Evolutionary conservation across 2,888 invertebrate species (phyloP), one percentile per base, ranked within the genome.

Genomic region (Brachynemurus nebulosus): DNA sequence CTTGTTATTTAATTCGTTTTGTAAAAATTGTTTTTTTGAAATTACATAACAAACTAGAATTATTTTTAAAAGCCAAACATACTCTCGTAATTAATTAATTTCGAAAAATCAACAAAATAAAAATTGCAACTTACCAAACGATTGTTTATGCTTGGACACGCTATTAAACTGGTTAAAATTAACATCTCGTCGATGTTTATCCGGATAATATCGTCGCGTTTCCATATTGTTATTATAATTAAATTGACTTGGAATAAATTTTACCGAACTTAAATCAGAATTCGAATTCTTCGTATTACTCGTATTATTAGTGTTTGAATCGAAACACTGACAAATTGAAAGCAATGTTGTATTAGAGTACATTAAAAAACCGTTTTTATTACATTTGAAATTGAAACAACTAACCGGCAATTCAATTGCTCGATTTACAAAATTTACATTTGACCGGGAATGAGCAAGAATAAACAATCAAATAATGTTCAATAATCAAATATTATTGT

Each of bases 281-380:
- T 70, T 70, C 54, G 68, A 63, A 59, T 70, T 69, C 52, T 66
- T 67, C 60, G 67, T 42, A 39, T n/a, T n/a, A n/a, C n/a, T n/a
- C n/a, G 42, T 27, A 48, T 40, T 27, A 45, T 41, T 17, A 67
- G 59, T 54, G 68, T 42, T 42, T 42, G 34, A 21, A 25, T 27
- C 40, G 27, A 40, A 19, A 37, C 44, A 44, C 37, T 38, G 37
- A 38, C 38, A 38, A 25, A 38, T 33, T 44, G 44, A 38, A n/a
- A 44, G 12, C 20, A 44, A 30, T 19, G 18, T 44, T 14, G 37
- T 44, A 19, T 44, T 44, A 9, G 44, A 18, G 44, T 38, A 44
- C 44, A 44, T 44, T 14, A 37, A 44, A 34, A 25, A 33, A n/a
- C n/a, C n/a, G n/a, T n/a, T n/a, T n/a, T n/a, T n/a, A n/a, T n/a